phyloP scores from a whole-genome alignment of 2,888 invertebrate species.

The Epinotia demarniana region DNA sequence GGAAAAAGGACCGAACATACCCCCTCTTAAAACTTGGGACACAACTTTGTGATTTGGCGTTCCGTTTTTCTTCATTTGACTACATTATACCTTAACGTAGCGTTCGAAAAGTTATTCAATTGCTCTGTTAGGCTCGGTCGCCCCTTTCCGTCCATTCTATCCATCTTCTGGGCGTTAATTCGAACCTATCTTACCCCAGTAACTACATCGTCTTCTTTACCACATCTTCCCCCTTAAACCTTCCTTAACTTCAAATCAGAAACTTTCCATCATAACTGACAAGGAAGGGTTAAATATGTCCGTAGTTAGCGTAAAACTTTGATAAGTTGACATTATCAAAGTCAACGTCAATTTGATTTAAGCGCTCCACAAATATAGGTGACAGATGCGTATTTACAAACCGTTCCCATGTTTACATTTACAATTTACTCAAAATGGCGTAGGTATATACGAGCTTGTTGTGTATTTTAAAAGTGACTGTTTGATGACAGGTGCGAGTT shows the following conservation, averaged over 20 bases:
- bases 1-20: no score
- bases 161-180: no score
- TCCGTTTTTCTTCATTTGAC: no score
- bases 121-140: no score
- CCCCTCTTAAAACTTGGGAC: no score
- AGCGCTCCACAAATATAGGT: slow-evolving; percentile 50
- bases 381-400: slow-evolving; percentile 59
- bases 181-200: no score
- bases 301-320: not conserved
- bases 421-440: not conserved
- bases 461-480: not conserved
- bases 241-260: not conserved
- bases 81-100: no score
- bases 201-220: no score
- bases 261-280: not conserved
- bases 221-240: no score
- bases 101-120: no score
- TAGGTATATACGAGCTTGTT: not conserved
- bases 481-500: slow-evolving; percentile 22
- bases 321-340: slow-evolving; percentile 39
- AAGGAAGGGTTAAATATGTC: not conserved
- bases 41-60: no score
- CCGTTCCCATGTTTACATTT: slow-evolving; percentile 58
- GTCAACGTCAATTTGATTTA: slow-evolving; percentile 49
- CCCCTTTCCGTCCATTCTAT: no score